These are phyloP conservation scores for Agelas oroides DNA, from an alignment of 37 sponge, comb jelly and placozoan genomes.

Conservation along the genomic window DNA sequence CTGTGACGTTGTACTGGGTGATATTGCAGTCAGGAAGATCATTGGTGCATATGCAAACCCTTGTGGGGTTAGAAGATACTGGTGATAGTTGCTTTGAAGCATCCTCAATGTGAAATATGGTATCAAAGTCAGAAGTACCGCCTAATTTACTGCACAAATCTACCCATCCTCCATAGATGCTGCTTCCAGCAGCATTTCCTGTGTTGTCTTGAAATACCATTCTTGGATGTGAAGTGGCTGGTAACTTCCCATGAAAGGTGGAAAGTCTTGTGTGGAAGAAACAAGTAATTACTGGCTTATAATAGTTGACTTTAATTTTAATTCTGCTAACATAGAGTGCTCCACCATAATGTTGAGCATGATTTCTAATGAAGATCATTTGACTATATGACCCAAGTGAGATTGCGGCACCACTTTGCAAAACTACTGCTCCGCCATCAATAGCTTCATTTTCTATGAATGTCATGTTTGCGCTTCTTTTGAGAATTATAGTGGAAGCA, in stretches of 20 bases:
- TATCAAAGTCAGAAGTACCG: no score
- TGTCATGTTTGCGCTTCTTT: no score
- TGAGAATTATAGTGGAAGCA: no score
- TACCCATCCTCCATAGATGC: not conserved
- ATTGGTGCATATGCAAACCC: not conserved
- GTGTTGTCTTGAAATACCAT: not conserved
- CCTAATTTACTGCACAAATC: no score
- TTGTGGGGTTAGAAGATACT: not conserved
- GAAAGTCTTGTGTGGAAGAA: no score
- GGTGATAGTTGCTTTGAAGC: not conserved
- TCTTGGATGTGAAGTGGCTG: no score
- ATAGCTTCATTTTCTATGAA: not conserved
- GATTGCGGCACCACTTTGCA: not conserved
- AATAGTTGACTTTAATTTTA: no score
- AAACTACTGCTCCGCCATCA: not conserved
- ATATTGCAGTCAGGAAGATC: not conserved
- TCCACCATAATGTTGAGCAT: not conserved
- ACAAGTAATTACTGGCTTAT: no score
- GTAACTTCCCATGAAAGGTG: no score
- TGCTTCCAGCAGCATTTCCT: not conserved
- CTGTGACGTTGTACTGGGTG: not conserved
- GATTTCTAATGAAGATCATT: not conserved
- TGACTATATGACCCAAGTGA: not conserved
- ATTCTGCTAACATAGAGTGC: not conserved
- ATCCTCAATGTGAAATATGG: no score